Base-by-base conservation (phyloP, 2,113 vertebrate genomes). In the Hypocryptadius cinnamomeus region DNA sequence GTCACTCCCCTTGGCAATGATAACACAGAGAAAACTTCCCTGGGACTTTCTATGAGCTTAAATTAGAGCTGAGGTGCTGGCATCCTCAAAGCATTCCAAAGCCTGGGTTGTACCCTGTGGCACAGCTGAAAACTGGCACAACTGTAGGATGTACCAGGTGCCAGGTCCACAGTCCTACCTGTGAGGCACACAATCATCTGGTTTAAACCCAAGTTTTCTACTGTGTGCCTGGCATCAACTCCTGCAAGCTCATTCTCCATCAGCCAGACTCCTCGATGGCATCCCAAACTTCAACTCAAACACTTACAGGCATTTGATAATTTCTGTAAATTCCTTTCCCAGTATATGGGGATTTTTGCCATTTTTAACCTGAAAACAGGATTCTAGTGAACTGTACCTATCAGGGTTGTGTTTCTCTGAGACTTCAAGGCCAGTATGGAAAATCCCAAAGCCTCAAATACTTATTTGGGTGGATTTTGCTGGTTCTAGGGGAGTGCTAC, bases 31-130 rank as follows among this genome's bases (percentile, higher is more conserved):
- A 42, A 80, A 88, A 64, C 28, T 78, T 87, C 57, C 51, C 74
- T 71, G 85, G 64, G 87, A 91, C 69, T 73, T 88, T 74, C 54
- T 92, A 5, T 25, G 79, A 33, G 33, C 87, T 93, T 93, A 77
- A 93, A 91, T 91, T 85, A 95, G 93, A 85, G 64, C 64, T 73
- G 79, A 92, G 85, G 60, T 48, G 33, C 77, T 92, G 87, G 85
- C 87, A 85, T 64, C 84, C 63, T 93, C 68, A 25, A 51, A 89
- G 66, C 1, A 0, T 79, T 76, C 66, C 56, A 74, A 79, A 93
- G 44, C 60, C 66, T 8, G 37, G 60, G 91, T 37, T 80, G 79
- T 64, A 21, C 8, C 15, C 79, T 78, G 48, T 9, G 56, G 60
- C 85, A 88, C 23, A 66, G 48, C 48, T 86, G 45, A 81, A 85